phyloP scores from a whole-genome alignment of 2,113 vertebrate genomes.

The Gymnarchus niloticus region DNA sequence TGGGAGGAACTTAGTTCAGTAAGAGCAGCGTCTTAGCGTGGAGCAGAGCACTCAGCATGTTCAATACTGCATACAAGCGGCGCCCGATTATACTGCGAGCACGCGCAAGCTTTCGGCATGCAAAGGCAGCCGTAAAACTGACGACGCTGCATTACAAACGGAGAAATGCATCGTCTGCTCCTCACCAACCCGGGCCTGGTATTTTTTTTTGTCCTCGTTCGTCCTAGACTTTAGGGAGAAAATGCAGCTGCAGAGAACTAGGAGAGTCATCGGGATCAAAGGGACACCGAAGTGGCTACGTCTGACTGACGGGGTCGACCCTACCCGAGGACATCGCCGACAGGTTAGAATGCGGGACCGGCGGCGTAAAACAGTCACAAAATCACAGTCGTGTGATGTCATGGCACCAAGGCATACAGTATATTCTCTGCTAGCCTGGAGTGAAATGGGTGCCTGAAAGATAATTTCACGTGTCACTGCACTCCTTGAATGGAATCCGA shows the following conservation, averaged over 20 bases:
- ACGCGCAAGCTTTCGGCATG: too few species aligned
- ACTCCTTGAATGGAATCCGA: neutral
- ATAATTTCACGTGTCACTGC: too few species aligned
- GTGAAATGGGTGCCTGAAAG: neutral
- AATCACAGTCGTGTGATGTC: neutral
- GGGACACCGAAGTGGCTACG: neutral
- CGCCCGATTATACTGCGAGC: neutral
- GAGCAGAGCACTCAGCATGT: neutral
- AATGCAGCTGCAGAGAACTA: too few species aligned
- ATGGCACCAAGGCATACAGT: neutral
- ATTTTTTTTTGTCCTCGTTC: too few species aligned
- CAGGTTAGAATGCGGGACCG: neutral
- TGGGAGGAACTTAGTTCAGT: neutral
- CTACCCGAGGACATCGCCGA: neutral
- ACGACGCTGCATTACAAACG: neutral
- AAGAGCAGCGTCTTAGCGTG: neutral
- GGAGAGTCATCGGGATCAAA: neutral
- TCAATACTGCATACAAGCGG: neutral
- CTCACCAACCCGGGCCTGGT: too few species aligned
- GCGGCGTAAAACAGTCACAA: neutral
- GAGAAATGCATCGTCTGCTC: too few species aligned
- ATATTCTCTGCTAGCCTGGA: neutral
- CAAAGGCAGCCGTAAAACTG: neutral
- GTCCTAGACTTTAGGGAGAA: too few species aligned
- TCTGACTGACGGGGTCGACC: neutral